phyloP scores from a whole-genome alignment of 2,113 vertebrate species.

The Climacteris rufus region DNA sequence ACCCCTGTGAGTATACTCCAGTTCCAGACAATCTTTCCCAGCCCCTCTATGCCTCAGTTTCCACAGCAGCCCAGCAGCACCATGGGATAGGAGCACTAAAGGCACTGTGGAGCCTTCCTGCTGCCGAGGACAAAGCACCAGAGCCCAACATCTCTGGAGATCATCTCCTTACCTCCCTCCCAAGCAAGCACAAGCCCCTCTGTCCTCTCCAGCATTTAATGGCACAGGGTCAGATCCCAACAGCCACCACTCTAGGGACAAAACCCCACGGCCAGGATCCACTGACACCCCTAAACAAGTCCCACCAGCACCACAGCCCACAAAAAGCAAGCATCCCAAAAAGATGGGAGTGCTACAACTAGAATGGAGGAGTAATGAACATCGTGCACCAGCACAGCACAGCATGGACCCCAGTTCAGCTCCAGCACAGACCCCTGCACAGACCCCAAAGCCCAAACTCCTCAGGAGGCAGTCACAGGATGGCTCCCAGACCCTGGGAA shows the following conservation, averaged over 20 bases:
- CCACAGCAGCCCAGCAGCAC: neutral
- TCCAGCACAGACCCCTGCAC: neutral
- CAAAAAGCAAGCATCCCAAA: neutral
- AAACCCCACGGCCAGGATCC: neutral
- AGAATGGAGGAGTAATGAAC: neutral
- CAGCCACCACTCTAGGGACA: neutral
- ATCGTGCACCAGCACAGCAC: neutral
- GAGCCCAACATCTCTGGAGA: rapidly evolving
- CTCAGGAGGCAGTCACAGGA: neutral
- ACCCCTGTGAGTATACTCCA: neutral
- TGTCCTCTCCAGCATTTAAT: neutral
- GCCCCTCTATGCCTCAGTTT: neutral
- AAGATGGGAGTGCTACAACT: neutral
- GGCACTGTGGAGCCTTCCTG: neutral
- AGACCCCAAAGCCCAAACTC: neutral
- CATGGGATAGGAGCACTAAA: neutral
- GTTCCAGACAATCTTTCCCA: neutral
- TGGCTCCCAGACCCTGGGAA: neutral
- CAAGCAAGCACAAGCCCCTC: neutral
- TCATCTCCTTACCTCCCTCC: neutral
- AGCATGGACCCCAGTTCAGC: neutral
- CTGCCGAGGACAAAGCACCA: rapidly evolving
- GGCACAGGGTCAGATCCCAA: neutral
- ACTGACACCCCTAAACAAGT: neutral
- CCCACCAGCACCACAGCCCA: neutral